Evolutionary conservation across 2,888 invertebrate species (phyloP).

Genomic region (Nymphalis polychloros): DNA sequence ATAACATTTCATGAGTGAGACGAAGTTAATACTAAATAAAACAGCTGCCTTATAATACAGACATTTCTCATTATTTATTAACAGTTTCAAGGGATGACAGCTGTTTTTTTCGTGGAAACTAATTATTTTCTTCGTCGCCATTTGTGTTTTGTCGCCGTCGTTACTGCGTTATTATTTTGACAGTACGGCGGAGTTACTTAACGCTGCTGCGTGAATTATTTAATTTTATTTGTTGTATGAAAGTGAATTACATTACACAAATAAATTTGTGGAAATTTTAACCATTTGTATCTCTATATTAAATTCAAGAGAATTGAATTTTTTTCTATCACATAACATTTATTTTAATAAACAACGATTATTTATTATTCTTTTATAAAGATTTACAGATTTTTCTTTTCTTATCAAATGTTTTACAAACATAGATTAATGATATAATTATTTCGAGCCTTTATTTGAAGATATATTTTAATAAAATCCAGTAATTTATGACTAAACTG

Average conservation of each 20-base stretch:
- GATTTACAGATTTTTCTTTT: too few relatives aligned
- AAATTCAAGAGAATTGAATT: too few relatives aligned
- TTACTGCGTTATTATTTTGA: constrained; percentile 38
- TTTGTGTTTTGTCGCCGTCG: constrained; percentile 51
- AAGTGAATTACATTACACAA: too few relatives aligned
- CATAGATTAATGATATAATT: too few relatives aligned
- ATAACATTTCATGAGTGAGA: too few relatives aligned
- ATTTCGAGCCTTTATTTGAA: background rate
- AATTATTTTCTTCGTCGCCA: constrained; percentile 57
- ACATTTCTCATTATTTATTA: constrained; percentile 19
- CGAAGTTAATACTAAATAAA: too few relatives aligned
- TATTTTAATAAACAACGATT: too few relatives aligned
- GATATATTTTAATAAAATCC: background rate
- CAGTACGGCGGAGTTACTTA: constrained; percentile 22
- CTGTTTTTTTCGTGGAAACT: constrained; percentile 47
- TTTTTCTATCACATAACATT: too few relatives aligned
- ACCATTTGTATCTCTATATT: too few relatives aligned
- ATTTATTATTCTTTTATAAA: too few relatives aligned
- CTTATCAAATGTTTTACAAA: too few relatives aligned
- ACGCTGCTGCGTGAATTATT: constrained; percentile 18
- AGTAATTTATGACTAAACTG: too few relatives aligned
- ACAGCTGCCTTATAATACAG: constrained; percentile 10
- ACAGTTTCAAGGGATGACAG: constrained; percentile 26
- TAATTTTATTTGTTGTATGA: constrained; percentile 21
- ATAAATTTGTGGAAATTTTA: background rate